A percentile compares a stretch with the other conserved stretches of the same genome.
Evolutionary conservation across 2,888 invertebrate genomes (phyloP).

Genomic region (Tuberolachnus salignus): DNA sequence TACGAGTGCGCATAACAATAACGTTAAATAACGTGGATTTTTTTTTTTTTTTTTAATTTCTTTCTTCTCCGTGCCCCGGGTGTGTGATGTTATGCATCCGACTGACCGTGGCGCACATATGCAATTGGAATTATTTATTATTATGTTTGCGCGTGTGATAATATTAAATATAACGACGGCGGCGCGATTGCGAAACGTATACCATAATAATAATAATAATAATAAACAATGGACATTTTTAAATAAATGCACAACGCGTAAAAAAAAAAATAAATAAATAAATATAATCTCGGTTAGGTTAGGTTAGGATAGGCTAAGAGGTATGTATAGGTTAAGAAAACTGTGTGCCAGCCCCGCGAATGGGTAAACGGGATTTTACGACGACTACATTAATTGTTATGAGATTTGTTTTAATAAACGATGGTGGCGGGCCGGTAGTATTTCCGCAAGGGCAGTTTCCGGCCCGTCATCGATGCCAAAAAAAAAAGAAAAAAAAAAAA

Average conservation of each 20-base stretch:
- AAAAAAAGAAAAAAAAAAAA: too few species aligned
- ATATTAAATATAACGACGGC: not conserved
- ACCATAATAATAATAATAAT: not conserved
- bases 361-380: too few species aligned
- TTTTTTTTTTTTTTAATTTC: too few species aligned
- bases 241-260: constrained; percentile 22
- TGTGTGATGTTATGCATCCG: constrained; percentile 44
- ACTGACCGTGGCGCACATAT: constrained; percentile 15
- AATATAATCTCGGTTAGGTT: constrained; percentile 7
- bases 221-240: constrained; percentile 31
- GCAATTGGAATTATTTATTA: constrained; percentile 46
- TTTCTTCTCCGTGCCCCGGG: constrained; percentile 7
- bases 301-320: not conserved
- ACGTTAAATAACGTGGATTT: not conserved
- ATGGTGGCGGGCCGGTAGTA: too few species aligned
- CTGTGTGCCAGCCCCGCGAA: too few species aligned
- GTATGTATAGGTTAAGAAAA: not conserved
- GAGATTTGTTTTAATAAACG: too few species aligned
- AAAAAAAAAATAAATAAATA: too few species aligned
- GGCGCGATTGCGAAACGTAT: not conserved
- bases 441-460: too few species aligned
- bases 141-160: not conserved
- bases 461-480: too few species aligned
- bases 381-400: too few species aligned
- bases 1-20: not conserved